Conservation (phyloP, 2,797 vertebrate species). For the Gymnocypris eckloni region DNA sequence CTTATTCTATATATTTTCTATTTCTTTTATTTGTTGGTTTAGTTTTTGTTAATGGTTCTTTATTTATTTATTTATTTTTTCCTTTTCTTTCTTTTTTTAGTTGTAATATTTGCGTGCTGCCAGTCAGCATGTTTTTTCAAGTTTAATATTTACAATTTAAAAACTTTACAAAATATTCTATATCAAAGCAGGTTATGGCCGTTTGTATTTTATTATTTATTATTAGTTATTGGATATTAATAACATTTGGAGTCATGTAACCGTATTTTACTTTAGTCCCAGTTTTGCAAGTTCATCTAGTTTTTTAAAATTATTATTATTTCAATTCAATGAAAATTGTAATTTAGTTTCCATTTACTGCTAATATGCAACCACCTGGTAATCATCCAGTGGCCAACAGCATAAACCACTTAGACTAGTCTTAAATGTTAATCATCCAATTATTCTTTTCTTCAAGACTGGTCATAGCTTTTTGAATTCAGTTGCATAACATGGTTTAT, state of each 20-base stretch:
- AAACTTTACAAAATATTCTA: background rate
- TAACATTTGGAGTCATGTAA: background rate
- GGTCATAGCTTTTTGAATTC: too few relatives aligned
- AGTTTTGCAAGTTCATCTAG: too few relatives aligned
- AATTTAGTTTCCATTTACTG: background rate
- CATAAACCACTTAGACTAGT: too few relatives aligned
- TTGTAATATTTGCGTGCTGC: background rate
- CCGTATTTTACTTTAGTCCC: background rate
- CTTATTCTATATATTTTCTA: background rate
- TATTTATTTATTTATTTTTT: background rate
- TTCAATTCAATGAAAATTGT: background rate
- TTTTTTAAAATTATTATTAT: background rate
- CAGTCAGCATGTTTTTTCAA: background rate
- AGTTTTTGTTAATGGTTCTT: background rate
- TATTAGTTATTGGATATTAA: too few relatives aligned
- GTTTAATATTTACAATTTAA: background rate
- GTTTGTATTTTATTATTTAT: background rate
- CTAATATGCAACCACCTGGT: background rate
- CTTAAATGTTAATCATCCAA: too few relatives aligned
- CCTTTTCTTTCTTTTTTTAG: background rate
- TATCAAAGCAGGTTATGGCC: background rate
- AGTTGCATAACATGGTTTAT: too few relatives aligned
- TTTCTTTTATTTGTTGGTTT: background rate
- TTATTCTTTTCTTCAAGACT: too few relatives aligned
- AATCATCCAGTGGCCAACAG: background rate